Evolutionary conservation across 2,797 vertebrate species (phyloP).

Genomic region (Alexandromys oeconomus): DNA sequence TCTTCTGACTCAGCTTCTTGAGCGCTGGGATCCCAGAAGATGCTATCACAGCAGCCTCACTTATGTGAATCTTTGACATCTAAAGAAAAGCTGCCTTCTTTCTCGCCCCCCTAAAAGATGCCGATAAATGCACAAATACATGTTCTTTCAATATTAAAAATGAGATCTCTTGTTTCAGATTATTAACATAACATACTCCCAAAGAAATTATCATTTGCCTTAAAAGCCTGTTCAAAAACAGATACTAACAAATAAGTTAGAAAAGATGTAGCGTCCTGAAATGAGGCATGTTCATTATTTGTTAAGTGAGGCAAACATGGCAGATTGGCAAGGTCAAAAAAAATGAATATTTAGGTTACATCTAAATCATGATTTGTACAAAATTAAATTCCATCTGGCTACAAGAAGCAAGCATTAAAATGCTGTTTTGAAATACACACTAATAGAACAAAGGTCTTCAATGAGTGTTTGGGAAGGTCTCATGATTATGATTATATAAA

Average conservation of each 20-base stretch:
- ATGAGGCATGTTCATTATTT: neutral
- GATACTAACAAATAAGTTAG: neutral
- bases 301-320: neutral
- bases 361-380: neutral
- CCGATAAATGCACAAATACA: neutral
- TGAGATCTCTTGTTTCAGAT: constrained; percentile 25
- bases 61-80: neutral
- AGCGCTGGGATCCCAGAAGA: neutral
- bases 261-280: neutral
- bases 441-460: constrained; percentile 51
- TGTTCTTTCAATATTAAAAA: constrained; percentile 23
- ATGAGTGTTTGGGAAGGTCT: constrained; percentile 36
- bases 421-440: constrained; percentile 32
- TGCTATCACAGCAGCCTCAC: neutral
- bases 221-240: neutral
- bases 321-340: constrained; percentile 41
- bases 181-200: neutral
- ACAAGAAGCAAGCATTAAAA: constrained; percentile 60
- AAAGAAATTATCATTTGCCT: neutral
- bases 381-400: constrained; percentile 52
- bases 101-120: neutral
- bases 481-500: constrained; percentile 30
- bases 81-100: neutral
- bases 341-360: constrained; percentile 37
- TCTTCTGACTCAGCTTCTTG: neutral